phyloP scores from a whole-genome alignment of 1,140 invertebrate species.

The Drosophila rufa region DNA sequence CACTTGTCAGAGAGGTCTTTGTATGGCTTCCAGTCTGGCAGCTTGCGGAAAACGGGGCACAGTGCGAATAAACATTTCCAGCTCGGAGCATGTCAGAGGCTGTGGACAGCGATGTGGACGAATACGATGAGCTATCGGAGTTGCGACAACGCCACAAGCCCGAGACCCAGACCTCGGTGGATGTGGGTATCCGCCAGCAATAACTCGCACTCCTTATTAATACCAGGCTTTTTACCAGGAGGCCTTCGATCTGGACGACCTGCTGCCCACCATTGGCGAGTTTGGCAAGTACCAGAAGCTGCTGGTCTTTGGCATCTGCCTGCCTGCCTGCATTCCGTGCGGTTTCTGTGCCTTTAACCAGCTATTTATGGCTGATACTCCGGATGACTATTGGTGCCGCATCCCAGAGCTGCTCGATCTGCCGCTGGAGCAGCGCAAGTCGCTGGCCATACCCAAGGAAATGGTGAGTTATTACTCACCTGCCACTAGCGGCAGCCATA shows the following conservation, averaged over 20 bases:
- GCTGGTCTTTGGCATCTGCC: conserved; percentile 93
- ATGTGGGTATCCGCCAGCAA: conserved; percentile 35
- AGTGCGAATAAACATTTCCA: conserved; percentile 38
- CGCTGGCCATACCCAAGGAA: conserved; percentile 88
- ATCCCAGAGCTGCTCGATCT: conserved; percentile 89
- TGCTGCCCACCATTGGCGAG: conserved; percentile 93
- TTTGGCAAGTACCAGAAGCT: conserved; percentile 95
- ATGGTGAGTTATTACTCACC: conserved; percentile 53
- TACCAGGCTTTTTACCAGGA: conserved; percentile 81
- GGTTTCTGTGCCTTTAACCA: conserved; percentile 96
- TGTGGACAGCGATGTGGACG: conserved; percentile 68
- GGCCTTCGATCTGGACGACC: conserved; percentile 92
- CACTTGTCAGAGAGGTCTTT: conserved; percentile 6
- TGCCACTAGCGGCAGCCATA: conserved; percentile 38
- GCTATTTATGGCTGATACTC: conserved; percentile 93
- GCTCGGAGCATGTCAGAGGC: conserved; percentile 54
- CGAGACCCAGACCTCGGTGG: conserved; percentile 56
- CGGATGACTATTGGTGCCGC: conserved; percentile 91
- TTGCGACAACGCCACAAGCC: conserved; percentile 58
- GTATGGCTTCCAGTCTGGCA: conserved; percentile 19
- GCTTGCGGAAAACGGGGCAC: neutral
- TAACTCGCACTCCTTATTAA: neutral
- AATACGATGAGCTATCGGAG: conserved; percentile 72
- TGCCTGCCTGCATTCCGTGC: conserved; percentile 94
- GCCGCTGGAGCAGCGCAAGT: conserved; percentile 87